A percentile compares a stretch with the other conserved stretches of the same genome.
These are phyloP conservation scores for Thermophis baileyi DNA, from an alignment of 2,113 vertebrate genomes.

Conservation along the genomic window DNA sequence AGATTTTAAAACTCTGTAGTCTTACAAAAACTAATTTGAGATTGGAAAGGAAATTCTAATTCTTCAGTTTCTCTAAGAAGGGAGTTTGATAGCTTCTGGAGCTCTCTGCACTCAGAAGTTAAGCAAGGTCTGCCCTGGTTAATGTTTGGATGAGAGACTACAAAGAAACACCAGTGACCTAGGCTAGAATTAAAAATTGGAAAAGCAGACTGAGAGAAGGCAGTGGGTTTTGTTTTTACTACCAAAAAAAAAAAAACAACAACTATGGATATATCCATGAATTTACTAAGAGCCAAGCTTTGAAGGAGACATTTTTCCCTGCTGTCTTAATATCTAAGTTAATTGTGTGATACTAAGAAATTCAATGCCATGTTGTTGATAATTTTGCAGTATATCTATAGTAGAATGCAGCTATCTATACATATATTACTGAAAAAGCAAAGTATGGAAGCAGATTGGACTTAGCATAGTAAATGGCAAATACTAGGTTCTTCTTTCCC, in stretches of 20 bases:
- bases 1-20: background rate
- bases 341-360: background rate
- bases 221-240: background rate
- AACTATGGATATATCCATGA: background rate
- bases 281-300: background rate
- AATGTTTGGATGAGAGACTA: background rate
- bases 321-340: background rate
- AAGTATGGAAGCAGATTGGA: background rate
- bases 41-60: background rate
- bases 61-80: background rate
- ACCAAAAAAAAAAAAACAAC: background rate
- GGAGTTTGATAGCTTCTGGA: background rate
- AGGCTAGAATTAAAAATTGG: background rate
- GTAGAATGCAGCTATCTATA: conserved; percentile 2
- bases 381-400: background rate
- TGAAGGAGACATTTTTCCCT: background rate
- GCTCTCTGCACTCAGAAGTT: background rate
- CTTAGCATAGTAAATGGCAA: conserved; percentile 11
- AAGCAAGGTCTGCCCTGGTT: background rate
- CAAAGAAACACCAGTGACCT: background rate
- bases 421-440: background rate
- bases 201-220: background rate
- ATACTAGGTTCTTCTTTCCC: background rate
- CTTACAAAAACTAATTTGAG: background rate
- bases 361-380: background rate